Conservation (phyloP, 1,140 invertebrate species). For the Babylonia areolata region DNA sequence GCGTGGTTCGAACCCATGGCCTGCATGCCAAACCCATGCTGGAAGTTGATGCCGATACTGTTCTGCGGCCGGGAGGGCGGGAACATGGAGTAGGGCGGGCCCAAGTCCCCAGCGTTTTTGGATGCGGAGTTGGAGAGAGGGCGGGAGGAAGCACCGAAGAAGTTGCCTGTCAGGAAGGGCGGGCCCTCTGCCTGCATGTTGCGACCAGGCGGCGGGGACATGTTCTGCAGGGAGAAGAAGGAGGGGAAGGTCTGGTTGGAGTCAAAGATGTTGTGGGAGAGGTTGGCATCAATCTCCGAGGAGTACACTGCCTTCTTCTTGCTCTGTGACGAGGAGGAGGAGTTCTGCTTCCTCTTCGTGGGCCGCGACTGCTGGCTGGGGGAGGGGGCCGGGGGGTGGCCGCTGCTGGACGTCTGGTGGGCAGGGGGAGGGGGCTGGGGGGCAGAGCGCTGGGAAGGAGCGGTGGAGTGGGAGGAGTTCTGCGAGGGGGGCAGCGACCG, state of each 20-base stretch:
- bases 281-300: conserved; percentile 65
- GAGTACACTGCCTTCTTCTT: conserved; percentile 61
- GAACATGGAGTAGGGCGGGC: conserved; percentile 71
- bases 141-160: conserved; percentile 63
- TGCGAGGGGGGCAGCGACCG: conserved; percentile 40
- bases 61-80: conserved; percentile 71
- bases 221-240: conserved; percentile 65
- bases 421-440: conserved; percentile 39
- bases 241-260: conserved; percentile 70
- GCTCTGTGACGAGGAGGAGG: conserved; percentile 51
- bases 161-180: conserved; percentile 69
- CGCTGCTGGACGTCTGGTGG: conserved; percentile 33
- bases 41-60: conserved; percentile 75
- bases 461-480: conserved; percentile 30
- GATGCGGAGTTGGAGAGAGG: conserved; percentile 61
- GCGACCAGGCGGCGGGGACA: conserved; percentile 69
- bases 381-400: conserved; percentile 20
- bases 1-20: conserved; percentile 67
- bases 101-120: conserved; percentile 66
- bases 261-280: conserved; percentile 71
- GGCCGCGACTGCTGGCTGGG: conserved; percentile 27
- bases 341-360: conserved; percentile 42
- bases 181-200: conserved; percentile 55
- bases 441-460: background rate
- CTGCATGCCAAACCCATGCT: conserved; percentile 74